Base-by-base conservation (phyloP, 1,140 invertebrate genomes). In the Macrotrachela quadricornifera region DNA sequence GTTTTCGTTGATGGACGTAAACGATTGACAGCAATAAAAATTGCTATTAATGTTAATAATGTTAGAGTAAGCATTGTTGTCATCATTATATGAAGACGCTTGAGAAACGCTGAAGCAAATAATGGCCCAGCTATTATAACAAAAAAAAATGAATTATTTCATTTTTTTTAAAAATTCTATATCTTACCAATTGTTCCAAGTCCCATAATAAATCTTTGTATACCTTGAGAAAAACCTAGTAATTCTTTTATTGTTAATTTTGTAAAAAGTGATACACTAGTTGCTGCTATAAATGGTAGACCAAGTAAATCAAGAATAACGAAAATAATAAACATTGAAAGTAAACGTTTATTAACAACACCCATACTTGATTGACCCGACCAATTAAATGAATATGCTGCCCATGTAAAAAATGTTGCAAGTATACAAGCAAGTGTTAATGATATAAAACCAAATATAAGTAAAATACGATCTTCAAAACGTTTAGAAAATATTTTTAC, bases 171-270 rank as follows among this genome's bases (percentile, higher is more conserved):
- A 30, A 4, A 30, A 30, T 30, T 30, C 21, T 8, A 4, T 30
- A 30, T 30, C 21, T 4, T 30, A 30, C 21, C 21, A 30, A 54
- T 54, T 6, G 46, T 54, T 16, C 46, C 53, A 10, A 54, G 44
- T 6, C 46, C 53, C 6, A 54, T 15, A 42, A 54, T 18, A 14
- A 39, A 46, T 17, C 53, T 41, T 44, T 54, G 53, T 36, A 54
- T 54, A 36, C 53, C 53, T 54, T 54, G 53, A 6, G 44, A 44
- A 18, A 54, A 18, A 39, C 53, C 53, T 45, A 49, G 53, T 17
- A 21, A 13, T 44, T 45, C 16, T 10, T 54, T 46, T n/a, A 36
- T 40, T 17, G 46, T 54, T 36, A 54, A 39, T 46, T 54, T 54
- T n/a, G 53, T 49, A 38, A 54, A 54, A 16, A 54, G 12, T 17